A percentile compares a stretch with the other conserved stretches of the same genome.
Evolutionary conservation across 2,113 vertebrate genomes (phyloP).

Genomic region (Stegastes partitus): DNA sequence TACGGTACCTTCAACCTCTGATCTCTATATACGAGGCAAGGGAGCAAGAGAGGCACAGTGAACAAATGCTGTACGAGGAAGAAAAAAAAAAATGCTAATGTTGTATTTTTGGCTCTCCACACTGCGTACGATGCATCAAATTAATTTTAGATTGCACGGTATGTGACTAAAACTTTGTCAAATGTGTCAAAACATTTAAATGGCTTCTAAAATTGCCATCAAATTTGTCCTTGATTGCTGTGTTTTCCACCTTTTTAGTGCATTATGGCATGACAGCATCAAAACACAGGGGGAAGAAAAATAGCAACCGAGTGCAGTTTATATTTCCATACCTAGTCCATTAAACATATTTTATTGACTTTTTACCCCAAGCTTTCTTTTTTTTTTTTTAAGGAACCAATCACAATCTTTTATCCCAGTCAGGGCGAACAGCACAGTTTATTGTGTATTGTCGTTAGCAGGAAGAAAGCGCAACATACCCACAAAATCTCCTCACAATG

Average conservation of each 20-base stretch:
- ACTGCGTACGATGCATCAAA: slow-evolving; percentile 51
- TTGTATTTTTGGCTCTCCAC: slow-evolving; percentile 35
- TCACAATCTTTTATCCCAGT: slow-evolving; percentile 46
- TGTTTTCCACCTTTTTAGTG: slow-evolving; percentile 36
- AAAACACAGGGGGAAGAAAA: slow-evolving; percentile 23
- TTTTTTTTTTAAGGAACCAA: too few relatives aligned
- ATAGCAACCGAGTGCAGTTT: neutral
- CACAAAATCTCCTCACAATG: slow-evolving; percentile 53
- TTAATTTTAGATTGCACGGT: slow-evolving; percentile 48
- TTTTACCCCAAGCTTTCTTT: slow-evolving; percentile 33
- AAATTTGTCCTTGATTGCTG: slow-evolving; percentile 48
- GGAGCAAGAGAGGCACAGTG: slow-evolving; percentile 1
- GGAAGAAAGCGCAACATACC: slow-evolving; percentile 39
- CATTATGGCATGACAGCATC: slow-evolving; percentile 1
- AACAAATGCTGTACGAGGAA: neutral
- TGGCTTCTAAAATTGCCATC: slow-evolving; percentile 48
- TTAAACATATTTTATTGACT: slow-evolving; percentile 48
- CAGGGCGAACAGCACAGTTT: slow-evolving; percentile 50
- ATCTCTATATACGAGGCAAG: slow-evolving; percentile 26
- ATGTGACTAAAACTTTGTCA: slow-evolving; percentile 55
- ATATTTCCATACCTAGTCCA: slow-evolving; percentile 27
- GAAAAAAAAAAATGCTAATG: slow-evolving; percentile 52
- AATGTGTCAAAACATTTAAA: slow-evolving; percentile 56
- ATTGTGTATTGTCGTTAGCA: slow-evolving; percentile 57
- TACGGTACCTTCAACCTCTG: slow-evolving; percentile 9